Evolutionary conservation across 2,797 vertebrate genomes (phyloP).

Genomic region (Enteromius thamalakanensis): DNA sequence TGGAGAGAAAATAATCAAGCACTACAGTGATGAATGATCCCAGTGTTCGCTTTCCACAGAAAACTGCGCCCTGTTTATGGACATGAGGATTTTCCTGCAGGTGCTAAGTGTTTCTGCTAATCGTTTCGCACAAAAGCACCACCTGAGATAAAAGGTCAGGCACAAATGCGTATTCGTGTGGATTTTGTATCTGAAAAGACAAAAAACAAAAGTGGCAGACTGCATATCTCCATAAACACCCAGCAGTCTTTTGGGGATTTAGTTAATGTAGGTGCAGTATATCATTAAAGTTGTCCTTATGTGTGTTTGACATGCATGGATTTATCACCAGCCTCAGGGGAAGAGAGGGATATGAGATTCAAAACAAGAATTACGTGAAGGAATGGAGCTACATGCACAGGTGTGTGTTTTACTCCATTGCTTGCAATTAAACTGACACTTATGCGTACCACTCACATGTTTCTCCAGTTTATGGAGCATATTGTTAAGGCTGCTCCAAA

Average conservation of each 20-base stretch:
- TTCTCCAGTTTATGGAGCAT: constrained; percentile 3
- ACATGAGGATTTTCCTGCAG: constrained; percentile 74
- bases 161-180: constrained; percentile 21
- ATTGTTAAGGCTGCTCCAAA: neutral
- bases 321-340: constrained; percentile 73
- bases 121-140: neutral
- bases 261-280: constrained; percentile 72
- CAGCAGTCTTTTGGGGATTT: constrained; percentile 69
- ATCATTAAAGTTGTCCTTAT: constrained; percentile 80
- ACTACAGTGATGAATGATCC: constrained; percentile 68
- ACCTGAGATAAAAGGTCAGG: constrained; percentile 25
- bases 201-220: constrained; percentile 16
- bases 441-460: constrained; percentile 2
- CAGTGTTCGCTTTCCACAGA: constrained; percentile 63
- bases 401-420: neutral
- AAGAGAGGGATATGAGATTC: constrained; percentile 49
- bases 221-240: constrained; percentile 41
- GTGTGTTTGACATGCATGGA: constrained; percentile 79
- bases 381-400: neutral
- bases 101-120: constrained; percentile 72
- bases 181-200: constrained; percentile 32
- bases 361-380: constrained; percentile 53
- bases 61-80: constrained; percentile 70
- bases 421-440: neutral
- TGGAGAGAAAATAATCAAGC: constrained; percentile 71